Evolutionary conservation across 2,113 vertebrate genomes (phyloP).

Genomic region (Dascyllus trimaculatus): DNA sequence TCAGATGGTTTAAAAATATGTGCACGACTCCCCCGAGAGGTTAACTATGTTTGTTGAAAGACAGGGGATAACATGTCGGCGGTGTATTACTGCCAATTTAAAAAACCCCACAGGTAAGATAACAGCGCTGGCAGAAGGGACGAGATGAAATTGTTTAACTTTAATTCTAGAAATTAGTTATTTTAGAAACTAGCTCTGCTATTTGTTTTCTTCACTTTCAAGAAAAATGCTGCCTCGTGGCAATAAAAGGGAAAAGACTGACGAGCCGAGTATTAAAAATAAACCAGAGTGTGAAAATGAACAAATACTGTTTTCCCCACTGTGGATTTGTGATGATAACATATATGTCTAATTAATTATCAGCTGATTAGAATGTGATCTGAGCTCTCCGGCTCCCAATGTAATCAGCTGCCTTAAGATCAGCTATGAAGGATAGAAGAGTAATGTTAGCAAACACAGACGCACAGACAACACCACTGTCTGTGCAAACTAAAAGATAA

Average conservation of each 20-base stretch:
- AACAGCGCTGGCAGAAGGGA: slow-evolving; percentile 27
- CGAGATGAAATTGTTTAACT: slow-evolving; percentile 34
- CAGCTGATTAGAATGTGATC: slow-evolving; percentile 45
- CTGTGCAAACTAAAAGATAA: slow-evolving; percentile 36
- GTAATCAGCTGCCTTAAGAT: slow-evolving; percentile 19
- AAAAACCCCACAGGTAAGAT: slow-evolving; percentile 63
- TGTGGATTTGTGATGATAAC: slow-evolving; percentile 8
- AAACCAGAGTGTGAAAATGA: background rate
- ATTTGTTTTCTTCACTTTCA: slow-evolving; percentile 14
- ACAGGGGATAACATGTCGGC: slow-evolving; percentile 56
- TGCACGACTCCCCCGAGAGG: slow-evolving; percentile 69
- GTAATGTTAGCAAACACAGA: slow-evolving; percentile 24
- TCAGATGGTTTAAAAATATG: slow-evolving; percentile 75
- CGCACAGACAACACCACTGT: slow-evolving; percentile 24
- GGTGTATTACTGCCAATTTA: slow-evolving; percentile 61
- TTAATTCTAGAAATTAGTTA: slow-evolving; percentile 41
- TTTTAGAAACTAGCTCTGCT: slow-evolving; percentile 1
- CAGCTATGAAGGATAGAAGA: slow-evolving; percentile 9
- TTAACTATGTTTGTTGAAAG: slow-evolving; percentile 74
- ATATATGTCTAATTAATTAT: slow-evolving; percentile 38
- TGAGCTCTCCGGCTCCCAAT: slow-evolving; percentile 26
- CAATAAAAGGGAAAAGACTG: background rate
- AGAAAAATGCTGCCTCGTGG: background rate
- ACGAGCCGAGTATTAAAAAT: background rate
- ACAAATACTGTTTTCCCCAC: background rate